Evolutionary conservation across 2,888 invertebrate species (phyloP).

Genomic region (Agrochola lychnidis): DNA sequence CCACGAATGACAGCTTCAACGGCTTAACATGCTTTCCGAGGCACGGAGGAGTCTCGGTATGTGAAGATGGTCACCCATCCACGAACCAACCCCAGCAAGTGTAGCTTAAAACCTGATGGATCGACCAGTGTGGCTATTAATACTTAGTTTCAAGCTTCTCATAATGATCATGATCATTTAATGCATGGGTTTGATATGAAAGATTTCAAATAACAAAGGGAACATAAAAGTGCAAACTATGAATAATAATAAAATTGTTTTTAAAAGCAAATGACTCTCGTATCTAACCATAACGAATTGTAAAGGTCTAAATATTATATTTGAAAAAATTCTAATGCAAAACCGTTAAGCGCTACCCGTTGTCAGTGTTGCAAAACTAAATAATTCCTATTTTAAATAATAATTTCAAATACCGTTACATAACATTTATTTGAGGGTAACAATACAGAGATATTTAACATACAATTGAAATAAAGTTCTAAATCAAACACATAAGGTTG

Average conservation of each 20-base stretch:
- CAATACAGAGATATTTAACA: background rate
- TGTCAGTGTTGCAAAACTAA: slow-evolving; percentile 45
- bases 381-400: slow-evolving; percentile 48
- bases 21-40: background rate
- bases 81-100: background rate
- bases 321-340: background rate
- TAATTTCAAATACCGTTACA: slow-evolving; percentile 50
- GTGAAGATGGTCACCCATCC: background rate
- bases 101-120: background rate
- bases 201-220: background rate
- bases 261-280: background rate
- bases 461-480: slow-evolving; percentile 4
- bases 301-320: slow-evolving; percentile 16
- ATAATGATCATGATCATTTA: background rate
- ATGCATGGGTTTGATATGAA: too few species aligned
- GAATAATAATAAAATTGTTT: background rate
- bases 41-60: background rate
- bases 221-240: background rate
- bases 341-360: slow-evolving; percentile 26
- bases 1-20: background rate
- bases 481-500: rapidly evolving
- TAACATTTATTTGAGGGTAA: slow-evolving; percentile 49
- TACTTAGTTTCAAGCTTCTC: background rate
- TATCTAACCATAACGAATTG: slow-evolving; percentile 35
- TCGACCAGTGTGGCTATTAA: background rate